Evolutionary conservation across 1,140 invertebrate species (phyloP).

Genomic region (Apis dorsata): DNA sequence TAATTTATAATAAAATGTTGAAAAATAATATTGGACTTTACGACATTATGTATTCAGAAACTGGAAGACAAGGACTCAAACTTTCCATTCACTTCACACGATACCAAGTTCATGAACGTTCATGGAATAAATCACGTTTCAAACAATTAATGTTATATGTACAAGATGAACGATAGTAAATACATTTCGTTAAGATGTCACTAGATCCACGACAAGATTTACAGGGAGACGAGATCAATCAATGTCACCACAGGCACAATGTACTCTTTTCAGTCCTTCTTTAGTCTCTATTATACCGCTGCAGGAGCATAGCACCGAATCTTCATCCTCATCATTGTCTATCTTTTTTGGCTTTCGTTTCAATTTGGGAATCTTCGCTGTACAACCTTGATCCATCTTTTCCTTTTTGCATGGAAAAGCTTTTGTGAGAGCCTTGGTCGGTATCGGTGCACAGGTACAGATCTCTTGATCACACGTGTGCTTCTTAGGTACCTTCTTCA

Average conservation of each 20-base stretch:
- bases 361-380: constrained; percentile 51
- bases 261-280: background rate
- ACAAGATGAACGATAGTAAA: too few species aligned
- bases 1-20: too few species aligned
- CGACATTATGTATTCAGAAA: too few species aligned
- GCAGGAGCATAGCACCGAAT: background rate
- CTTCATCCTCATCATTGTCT: background rate
- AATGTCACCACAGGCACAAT: constrained; percentile 30
- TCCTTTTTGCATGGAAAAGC: background rate
- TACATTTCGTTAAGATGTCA: too few species aligned
- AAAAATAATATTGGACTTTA: background rate
- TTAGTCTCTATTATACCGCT: background rate
- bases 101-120: background rate
- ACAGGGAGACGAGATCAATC: constrained; percentile 16
- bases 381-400: constrained; percentile 40
- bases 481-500: background rate
- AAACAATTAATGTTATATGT: too few species aligned
- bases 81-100: background rate
- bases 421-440: background rate
- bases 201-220: background rate
- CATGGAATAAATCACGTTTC: background rate
- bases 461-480: constrained; percentile 3
- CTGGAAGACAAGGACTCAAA: background rate
- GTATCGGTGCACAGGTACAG: background rate
- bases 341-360: constrained; percentile 9